Evolutionary conservation across 2,113 vertebrate genomes (phyloP).

Genomic region (Cervus canadensis): DNA sequence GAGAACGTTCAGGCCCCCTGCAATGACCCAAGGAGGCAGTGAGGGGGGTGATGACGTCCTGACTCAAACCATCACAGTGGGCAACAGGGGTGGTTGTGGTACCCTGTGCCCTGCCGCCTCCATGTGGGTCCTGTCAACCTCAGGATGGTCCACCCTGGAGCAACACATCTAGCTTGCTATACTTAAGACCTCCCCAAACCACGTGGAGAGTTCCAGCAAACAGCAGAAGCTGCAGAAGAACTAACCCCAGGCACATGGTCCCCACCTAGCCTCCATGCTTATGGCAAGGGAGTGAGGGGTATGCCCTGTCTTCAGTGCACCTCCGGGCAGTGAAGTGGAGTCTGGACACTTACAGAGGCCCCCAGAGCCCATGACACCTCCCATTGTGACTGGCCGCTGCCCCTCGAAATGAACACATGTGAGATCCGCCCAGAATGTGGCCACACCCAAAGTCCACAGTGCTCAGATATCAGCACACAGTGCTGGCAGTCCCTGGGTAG

Average conservation of each 20-base stretch:
- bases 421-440: neutral
- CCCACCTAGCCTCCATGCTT: no score
- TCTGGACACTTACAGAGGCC: neutral
- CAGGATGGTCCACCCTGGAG: neutral
- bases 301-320: neutral
- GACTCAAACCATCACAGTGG: neutral
- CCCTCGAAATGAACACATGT: no score
- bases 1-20: neutral
- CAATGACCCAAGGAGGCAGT: neutral
- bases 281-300: neutral
- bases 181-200: neutral
- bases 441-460: rapidly evolving
- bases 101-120: rapidly evolving
- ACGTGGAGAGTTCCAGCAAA: neutral
- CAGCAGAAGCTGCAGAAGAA: neutral
- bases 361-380: neutral
- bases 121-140: neutral
- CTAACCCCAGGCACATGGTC: rapidly evolving
- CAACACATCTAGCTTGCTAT: neutral
- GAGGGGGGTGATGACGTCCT: rapidly evolving
- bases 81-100: neutral
- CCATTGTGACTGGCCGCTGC: no score
- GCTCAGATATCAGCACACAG: neutral
- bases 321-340: neutral
- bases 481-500: neutral